phyloP scores from a whole-genome alignment of 1,140 invertebrate genomes.

The Trichoplusia ni region DNA sequence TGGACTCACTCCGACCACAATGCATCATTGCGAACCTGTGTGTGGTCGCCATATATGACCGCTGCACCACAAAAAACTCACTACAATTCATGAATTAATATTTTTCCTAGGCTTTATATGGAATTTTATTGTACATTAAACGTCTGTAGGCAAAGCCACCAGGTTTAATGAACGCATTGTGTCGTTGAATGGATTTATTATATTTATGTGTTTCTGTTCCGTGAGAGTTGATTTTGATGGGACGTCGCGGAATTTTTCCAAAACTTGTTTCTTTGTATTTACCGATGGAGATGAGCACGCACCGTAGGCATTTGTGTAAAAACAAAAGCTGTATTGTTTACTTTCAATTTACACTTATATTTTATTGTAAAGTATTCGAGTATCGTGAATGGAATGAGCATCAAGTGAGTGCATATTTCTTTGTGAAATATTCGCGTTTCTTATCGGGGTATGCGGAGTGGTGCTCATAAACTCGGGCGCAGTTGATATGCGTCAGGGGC shows the following conservation, averaged over 20 bases:
- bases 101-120: slow-evolving; percentile 27
- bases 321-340: too few species aligned
- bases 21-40: slow-evolving; percentile 45
- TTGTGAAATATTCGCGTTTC: slow-evolving; percentile 13
- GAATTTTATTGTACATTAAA: slow-evolving; percentile 18
- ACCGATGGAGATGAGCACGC: too few species aligned
- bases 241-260: background rate
- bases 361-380: background rate
- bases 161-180: slow-evolving; percentile 16
- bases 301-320: too few species aligned
- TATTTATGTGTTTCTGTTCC: slow-evolving; percentile 13
- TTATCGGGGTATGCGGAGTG: slow-evolving; percentile 11
- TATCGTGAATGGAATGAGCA: background rate
- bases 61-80: slow-evolving; percentile 23
- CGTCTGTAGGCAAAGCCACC: background rate
- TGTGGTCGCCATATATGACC: slow-evolving; percentile 42
- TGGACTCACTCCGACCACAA: slow-evolving; percentile 38
- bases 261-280: too few species aligned
- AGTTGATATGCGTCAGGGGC: slow-evolving; percentile 30
- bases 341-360: too few species aligned
- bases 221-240: slow-evolving; percentile 6
- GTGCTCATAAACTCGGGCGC: slow-evolving; percentile 13
- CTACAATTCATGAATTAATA: slow-evolving; percentile 24
- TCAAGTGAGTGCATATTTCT: background rate
- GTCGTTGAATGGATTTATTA: slow-evolving; percentile 8